Evolutionary conservation across 2,797 vertebrate genomes (phyloP).

Genomic region (Selene dorsalis): DNA sequence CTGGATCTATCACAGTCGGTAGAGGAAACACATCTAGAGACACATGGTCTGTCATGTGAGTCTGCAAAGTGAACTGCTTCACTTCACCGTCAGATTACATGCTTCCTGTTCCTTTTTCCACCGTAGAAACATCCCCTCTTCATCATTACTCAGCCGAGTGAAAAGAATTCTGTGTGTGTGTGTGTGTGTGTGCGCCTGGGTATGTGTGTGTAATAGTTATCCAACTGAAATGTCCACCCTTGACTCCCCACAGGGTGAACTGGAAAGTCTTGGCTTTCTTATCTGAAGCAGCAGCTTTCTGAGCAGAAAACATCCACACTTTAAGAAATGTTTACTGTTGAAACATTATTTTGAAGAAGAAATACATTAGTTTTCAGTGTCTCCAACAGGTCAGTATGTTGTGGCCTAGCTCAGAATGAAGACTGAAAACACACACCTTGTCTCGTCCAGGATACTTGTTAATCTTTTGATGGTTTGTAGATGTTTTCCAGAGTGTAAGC

Average conservation of each 20-base stretch:
- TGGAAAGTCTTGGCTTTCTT: conserved; percentile 53
- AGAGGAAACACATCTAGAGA: conserved; percentile 27
- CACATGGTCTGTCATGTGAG: conserved; percentile 61
- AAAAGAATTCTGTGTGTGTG: conserved; percentile 36
- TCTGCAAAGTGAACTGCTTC: conserved; percentile 22
- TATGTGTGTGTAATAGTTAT: background rate
- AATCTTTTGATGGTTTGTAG: background rate
- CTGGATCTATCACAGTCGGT: background rate
- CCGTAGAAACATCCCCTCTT: conserved; percentile 19
- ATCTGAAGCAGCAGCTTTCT: conserved; percentile 21
- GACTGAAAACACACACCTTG: background rate
- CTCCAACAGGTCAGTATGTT: background rate
- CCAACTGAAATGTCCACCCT: conserved; percentile 22
- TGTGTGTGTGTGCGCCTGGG: conserved; percentile 14
- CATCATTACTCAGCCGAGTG: conserved; percentile 28
- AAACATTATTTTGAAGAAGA: background rate
- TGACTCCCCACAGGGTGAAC: conserved; percentile 47
- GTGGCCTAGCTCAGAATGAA: background rate
- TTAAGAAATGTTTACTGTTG: background rate
- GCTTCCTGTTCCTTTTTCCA: background rate
- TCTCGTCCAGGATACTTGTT: background rate
- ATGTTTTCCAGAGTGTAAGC: background rate
- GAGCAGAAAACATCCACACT: background rate
- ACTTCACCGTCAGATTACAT: conserved; percentile 23
- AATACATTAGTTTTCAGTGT: background rate